Evolutionary conservation across 1,140 invertebrate species (phyloP), one percentile per base, ranked within the genome.

Genomic region (Aphelenchoides fujianensis): DNA sequence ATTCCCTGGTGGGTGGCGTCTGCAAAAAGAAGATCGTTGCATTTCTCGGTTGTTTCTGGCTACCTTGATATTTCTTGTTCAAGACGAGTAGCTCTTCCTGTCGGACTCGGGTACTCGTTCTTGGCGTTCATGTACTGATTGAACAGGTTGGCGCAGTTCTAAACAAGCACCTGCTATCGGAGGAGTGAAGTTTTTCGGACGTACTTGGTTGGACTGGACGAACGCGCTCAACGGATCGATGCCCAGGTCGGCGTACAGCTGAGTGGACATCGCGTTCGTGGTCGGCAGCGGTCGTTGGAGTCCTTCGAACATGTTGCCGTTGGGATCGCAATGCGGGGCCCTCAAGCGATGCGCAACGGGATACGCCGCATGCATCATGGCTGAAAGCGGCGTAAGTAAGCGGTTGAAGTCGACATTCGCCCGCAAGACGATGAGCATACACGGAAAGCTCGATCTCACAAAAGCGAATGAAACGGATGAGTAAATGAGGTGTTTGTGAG

Each of bases 31-130:
- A 48, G 41, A 48, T 48, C 23, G 23, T 48, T 16, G 12, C 41
- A 48, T 48, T 12, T n/a, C 12, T 16, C 41, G 23, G 41, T 48
- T 48, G 23, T 48, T 48, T n/a, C n/a, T n/a, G 3, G 30, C 0
- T 28, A 71, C 70, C 70, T 48, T 72, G 16, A 30, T 36, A 72
- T 55, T 63, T n/a, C 63, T 72, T 70, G 31, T 71, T 71, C 32
- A 71, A 32, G n/a, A 28, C 12, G 9, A n/a, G 27, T 12, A 71
- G 23, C 28, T 61, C 70, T 2, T 71, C 37, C 67, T 32, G 35
- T 23, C 37, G 3, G n/a, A 9, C 12, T n/a, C 3, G 34, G 32
- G 34, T 55, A n/a, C 31, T 71, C 70, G 12, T 71, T 27, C 27
- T 48, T 48, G 9, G 68, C 37, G 3, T 16, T 9, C 31, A 66